These are phyloP conservation scores for Diachasma alloeum DNA, from an alignment of 1,140 invertebrate genomes.

Conservation along the genomic window DNA sequence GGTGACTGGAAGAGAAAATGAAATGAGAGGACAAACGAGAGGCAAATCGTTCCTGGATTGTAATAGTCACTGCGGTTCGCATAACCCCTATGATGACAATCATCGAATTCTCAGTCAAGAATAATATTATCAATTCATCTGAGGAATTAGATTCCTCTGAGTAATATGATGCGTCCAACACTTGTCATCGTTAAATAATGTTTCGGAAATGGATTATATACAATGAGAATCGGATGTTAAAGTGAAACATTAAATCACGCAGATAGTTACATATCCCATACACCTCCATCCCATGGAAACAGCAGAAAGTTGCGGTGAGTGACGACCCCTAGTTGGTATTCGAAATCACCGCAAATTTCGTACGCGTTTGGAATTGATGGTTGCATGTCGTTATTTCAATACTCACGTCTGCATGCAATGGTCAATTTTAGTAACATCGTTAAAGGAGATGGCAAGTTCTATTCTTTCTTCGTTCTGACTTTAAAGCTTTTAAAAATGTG, in stretches of 20 bases:
- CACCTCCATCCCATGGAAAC: not conserved
- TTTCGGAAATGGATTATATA: not conserved
- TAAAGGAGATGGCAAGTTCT: not conserved
- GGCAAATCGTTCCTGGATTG: not conserved
- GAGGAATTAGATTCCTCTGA: too few species aligned
- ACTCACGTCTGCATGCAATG: not conserved
- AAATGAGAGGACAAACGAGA: not conserved
- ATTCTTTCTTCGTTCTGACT: not conserved
- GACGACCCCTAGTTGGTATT: not conserved
- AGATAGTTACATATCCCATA: not conserved
- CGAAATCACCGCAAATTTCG: slow-evolving; percentile 19
- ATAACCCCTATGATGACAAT: not conserved
- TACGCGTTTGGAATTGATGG: slow-evolving; percentile 25
- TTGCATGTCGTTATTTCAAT: slow-evolving; percentile 15
- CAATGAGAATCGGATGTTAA: not conserved
- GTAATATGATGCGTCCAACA: too few species aligned
- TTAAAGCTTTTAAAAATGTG: not conserved
- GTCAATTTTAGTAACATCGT: slow-evolving; percentile 19
- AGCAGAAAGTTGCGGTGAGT: not conserved
- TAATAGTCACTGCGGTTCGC: too few species aligned
- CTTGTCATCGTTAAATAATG: too few species aligned
- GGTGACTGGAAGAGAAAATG: not conserved
- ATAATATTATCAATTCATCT: too few species aligned
- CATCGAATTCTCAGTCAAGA: not conserved
- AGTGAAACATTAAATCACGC: not conserved